Conservation (phyloP, 2,797 vertebrate genomes). For the Tympanoctomys barrerae region DNA sequence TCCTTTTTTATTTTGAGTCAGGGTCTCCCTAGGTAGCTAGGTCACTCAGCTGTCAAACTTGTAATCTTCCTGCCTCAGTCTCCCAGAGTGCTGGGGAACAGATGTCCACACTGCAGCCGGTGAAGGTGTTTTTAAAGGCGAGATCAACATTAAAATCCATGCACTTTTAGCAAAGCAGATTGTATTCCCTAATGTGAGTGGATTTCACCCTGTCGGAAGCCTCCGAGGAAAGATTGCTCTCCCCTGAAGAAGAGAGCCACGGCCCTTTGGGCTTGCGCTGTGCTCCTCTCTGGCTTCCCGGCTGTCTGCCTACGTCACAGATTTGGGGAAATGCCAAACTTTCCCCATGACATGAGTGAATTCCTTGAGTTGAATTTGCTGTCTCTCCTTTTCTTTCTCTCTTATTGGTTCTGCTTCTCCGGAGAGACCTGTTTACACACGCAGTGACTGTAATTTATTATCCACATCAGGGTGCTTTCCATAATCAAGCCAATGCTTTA, state of each 20-base stretch:
- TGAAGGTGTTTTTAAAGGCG: not conserved
- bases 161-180: not conserved
- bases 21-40: not conserved
- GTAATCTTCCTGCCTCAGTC: not conserved
- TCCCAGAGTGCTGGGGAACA: not conserved
- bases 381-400: not conserved
- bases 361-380: not conserved
- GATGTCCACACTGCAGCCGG: not conserved
- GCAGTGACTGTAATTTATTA: not conserved
- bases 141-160: not conserved
- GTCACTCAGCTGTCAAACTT: not conserved
- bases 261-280: not conserved
- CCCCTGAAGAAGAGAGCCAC: not conserved
- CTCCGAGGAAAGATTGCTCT: not conserved
- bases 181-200: not conserved
- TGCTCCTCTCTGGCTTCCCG: not conserved
- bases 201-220: not conserved
- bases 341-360: rapidly evolving
- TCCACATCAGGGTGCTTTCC: not conserved
- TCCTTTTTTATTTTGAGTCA: not conserved
- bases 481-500: not conserved
- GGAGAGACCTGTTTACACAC: not conserved
- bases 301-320: not conserved
- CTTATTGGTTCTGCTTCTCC: not conserved
- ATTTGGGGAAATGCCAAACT: not conserved